phyloP scores from a whole-genome alignment of 2,888 invertebrate genomes.

The Hirtodrosophila histrioides region DNA sequence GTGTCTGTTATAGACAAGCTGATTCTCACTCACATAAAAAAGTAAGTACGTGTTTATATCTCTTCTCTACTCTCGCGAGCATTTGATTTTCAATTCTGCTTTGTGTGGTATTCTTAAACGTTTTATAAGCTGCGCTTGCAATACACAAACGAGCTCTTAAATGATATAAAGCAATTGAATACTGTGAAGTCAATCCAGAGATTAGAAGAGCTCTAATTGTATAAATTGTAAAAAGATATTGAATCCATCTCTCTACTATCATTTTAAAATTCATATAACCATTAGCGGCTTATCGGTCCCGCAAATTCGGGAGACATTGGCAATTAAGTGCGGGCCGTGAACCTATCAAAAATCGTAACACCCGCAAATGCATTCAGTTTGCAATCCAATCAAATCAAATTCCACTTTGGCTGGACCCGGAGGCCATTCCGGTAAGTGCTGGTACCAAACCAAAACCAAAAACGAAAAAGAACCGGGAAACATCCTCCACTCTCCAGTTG shows the following conservation, averaged over 20 bases:
- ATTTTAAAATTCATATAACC: conserved; percentile 19
- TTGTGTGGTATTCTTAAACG: conserved; percentile 8
- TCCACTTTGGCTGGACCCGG: conserved; percentile 59
- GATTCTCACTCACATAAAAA: too few relatives aligned
- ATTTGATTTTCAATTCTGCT: background rate
- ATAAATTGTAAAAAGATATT: too few relatives aligned
- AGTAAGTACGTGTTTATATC: too few relatives aligned
- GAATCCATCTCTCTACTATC: too few relatives aligned
- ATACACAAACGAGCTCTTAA: too few relatives aligned
- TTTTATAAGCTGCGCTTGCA: background rate
- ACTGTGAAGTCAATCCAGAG: too few relatives aligned
- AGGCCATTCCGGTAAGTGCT: conserved; percentile 36
- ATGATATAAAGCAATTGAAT: too few relatives aligned
- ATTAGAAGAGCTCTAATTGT: too few relatives aligned
- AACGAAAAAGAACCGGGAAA: conserved; percentile 4
- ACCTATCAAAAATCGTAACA: conserved; percentile 62
- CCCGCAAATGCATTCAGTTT: conserved; percentile 50
- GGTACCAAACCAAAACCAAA: conserved; percentile 1
- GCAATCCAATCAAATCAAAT: conserved; percentile 78
- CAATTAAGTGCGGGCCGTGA: conserved; percentile 44
- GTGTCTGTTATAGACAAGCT: too few relatives aligned
- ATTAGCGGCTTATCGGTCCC: conserved; percentile 43
- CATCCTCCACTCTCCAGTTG: conserved; percentile 47
- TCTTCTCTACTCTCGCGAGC: too few relatives aligned
- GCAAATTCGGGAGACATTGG: conserved; percentile 36